Evolutionary conservation across 2,888 invertebrate species (phyloP), one percentile per base, ranked within the genome.

Genomic region (Nomada ruficornis): DNA sequence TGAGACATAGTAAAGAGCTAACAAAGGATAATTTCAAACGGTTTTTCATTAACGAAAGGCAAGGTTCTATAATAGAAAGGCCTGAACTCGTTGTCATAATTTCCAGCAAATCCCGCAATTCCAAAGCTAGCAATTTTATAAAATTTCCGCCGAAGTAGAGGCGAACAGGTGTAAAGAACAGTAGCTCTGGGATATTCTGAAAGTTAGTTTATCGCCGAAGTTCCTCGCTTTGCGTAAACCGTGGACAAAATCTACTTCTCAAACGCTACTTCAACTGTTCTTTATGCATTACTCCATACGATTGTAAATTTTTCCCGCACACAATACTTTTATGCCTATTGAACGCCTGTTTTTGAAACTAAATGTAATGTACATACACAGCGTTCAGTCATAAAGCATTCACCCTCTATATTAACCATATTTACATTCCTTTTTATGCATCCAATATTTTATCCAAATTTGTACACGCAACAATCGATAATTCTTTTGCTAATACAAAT

Each of bases 181-280:
- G 68, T 63, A 60, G 60, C 68, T 62, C 57, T 42, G 68, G 54
- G 64, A 74, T 69, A 68, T 78, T 63, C 70, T 67, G n/a, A 18
- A 20, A 54, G 15, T 55, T 55, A 60, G 77, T 77, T 77, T 79
- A 91, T 91, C 89, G 89, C 74, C 44, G 88, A 91, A 91, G 87
- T 91, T 91, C 87, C 81, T 76, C 82, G 81, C 87, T 85, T 86
- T 84, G 82, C 76, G 83, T 65, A 65, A 29, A 20, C 77, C 84
- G 62, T 80, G 84, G 73, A 77, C 82, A 82, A 70, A 55, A 50
- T 63, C 73, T 74, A 7, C 36, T 76, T 52, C 55, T 29, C 62
- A 23, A 54, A 57, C 36, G 54, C 65, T 44, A 13, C 64, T 67
- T 20, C 7, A 64, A 59, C 57, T 47, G 7, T 50, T 62, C 52